Conservation (phyloP, 2,797 vertebrate genomes). For the Enteromius trimaculatus region DNA sequence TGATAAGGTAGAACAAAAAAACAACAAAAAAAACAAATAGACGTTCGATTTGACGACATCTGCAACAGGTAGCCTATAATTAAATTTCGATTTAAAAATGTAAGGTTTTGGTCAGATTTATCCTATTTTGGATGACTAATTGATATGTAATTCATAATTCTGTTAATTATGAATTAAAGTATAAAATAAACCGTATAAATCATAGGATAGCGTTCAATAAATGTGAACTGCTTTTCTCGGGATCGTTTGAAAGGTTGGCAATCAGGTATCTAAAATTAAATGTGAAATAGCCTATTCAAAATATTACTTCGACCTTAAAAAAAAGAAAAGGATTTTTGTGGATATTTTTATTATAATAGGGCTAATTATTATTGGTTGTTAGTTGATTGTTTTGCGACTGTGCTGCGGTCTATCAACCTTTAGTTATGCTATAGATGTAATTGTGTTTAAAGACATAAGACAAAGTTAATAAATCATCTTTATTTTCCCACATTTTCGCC, state of each 20-base stretch:
- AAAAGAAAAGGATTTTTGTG: not conserved
- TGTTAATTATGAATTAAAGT: not conserved
- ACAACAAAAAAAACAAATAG: not conserved
- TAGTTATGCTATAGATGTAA: not conserved
- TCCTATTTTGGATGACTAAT: not conserved
- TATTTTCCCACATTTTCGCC: not conserved
- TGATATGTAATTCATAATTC: not conserved
- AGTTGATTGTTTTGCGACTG: not conserved
- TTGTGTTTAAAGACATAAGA: not conserved
- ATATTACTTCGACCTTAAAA: not conserved
- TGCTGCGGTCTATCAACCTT: not conserved
- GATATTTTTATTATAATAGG: too few relatives aligned
- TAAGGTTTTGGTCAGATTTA: not conserved
- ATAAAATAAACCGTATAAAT: not conserved
- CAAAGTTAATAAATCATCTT: not conserved
- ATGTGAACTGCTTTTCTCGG: not conserved
- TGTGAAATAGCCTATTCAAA: not conserved
- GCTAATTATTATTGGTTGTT: not conserved
- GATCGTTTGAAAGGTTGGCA: not conserved
- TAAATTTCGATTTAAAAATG: not conserved
- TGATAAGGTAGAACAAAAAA: slow-evolving; percentile 28
- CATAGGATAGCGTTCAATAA: not conserved
- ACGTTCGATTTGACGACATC: slow-evolving; percentile 26
- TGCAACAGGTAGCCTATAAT: not conserved
- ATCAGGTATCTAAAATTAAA: not conserved